Evolutionary conservation across 2,113 vertebrate species (phyloP), one percentile per base, ranked within the genome.

Genomic region (Aegotheles bennettii): DNA sequence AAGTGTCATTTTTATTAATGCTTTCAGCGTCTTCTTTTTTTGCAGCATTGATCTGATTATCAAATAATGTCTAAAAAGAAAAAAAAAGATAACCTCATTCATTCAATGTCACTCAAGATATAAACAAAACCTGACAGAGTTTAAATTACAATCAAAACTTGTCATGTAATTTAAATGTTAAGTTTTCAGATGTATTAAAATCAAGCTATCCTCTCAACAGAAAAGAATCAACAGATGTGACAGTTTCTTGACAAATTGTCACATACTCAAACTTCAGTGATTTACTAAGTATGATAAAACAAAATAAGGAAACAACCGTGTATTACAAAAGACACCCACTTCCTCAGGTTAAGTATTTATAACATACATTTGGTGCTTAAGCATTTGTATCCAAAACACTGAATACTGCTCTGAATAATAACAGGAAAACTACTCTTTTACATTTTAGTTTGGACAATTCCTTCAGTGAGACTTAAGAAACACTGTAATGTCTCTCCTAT

Each of bases 11-110:
- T 98, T 97, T 98, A 91, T 97, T 98, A 96, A 97, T 95, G 75
- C 96, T 98, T 76, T 99, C 99, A 10, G 98, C 97, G 67, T 99
- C 99, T 97, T 99, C 99, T 97, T 99, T 99, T 97, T 98, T 98
- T 89, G 96, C 94, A 96, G 96, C 98, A 97, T 97, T 98, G 94
- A 98, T 99, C 97, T 98, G 98, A 96, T 96, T 98, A 97, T 99
- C 98, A 98, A 99, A 99, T 96, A 99, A 97, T 75, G 98, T 99
- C 98, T 99, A 92, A 91, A 97, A 96, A 89, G 23, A 45, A 60
- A 81, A n/a, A 64, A 48, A 38, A 2, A 35, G n/a, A 81, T 69
- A 90, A 54, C 47, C 42, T 93, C 23, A 93, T 64, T 84, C 28
- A 73, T 70, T 89, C 43, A 65, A 79, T 40, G 67, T 88, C 29